A percentile compares a stretch with the other conserved stretches of the same genome.
These are phyloP conservation scores for Ormyrus nitidulus DNA, from an alignment of 2,888 invertebrate genomes.

Conservation along the genomic window DNA sequence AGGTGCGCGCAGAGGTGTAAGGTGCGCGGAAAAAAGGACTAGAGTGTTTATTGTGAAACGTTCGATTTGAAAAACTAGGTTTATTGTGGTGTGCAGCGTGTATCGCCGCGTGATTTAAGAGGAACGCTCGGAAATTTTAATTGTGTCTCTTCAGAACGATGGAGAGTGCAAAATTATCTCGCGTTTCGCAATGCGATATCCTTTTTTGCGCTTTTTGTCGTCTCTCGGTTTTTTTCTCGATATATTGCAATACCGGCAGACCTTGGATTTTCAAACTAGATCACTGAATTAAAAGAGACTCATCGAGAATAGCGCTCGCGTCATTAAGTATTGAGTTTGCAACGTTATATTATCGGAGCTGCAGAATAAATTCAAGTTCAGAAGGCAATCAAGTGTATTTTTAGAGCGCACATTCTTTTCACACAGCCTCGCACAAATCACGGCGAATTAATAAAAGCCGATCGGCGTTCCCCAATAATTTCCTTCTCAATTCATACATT, in stretches of 20 bases:
- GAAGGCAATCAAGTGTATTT: not conserved
- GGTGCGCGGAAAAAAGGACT: slow-evolving; percentile 8
- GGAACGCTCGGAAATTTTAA: slow-evolving; percentile 42
- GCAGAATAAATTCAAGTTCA: not conserved
- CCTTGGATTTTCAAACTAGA: slow-evolving; percentile 43
- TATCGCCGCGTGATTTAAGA: slow-evolving; percentile 34
- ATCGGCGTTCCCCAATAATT: not conserved
- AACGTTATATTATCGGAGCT: no score
- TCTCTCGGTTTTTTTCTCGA: slow-evolving; percentile 1
- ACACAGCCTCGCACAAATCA: not conserved
- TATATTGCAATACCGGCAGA: slow-evolving; percentile 1
- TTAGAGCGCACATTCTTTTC: not conserved
- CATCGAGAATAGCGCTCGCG: not conserved
- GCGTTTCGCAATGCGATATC: slow-evolving; percentile 18
- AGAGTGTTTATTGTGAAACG: slow-evolving; percentile 26
- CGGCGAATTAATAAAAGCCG: slow-evolving; percentile 19
- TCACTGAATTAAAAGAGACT: slow-evolving; percentile 36
- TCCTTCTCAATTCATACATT: slow-evolving; percentile 20
- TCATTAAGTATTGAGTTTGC: no score
- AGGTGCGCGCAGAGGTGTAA: not conserved
- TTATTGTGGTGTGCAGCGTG: slow-evolving; percentile 30
- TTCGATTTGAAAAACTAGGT: slow-evolving; percentile 47
- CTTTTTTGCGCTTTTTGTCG: slow-evolving; percentile 20
- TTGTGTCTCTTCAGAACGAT: slow-evolving; percentile 30
- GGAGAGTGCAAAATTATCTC: slow-evolving; percentile 27